Evolutionary conservation across 2,888 invertebrate species (phyloP), one percentile per base, ranked within the genome.

Genomic region (Mimumesa dahlbomi): DNA sequence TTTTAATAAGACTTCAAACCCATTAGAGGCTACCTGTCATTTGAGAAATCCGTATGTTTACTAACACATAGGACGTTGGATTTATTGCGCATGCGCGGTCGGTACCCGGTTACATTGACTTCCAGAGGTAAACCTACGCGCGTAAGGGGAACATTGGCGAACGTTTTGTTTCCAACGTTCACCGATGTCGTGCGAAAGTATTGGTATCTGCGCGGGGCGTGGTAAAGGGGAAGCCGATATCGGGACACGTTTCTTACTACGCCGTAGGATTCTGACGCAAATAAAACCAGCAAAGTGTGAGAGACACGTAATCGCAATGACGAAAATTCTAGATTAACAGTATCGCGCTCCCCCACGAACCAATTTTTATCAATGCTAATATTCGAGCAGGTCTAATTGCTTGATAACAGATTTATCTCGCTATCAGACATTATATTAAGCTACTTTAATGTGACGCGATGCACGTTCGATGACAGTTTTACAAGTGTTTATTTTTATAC

Each of bases 261-360:
- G 22, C 40, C 48, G 14, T 40, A 59, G 18, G 11, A 42, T 19
- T 21, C 18, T 40, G 45, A 38, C 29, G 40, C 18, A 46, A 40
- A n/a, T 31, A 18, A 54, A 57, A 25, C 14, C 19, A 46, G 9
- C 21, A 49, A 18, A 46, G 38, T n/a, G n/a, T 34, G 5, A 34
- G 2, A 57, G 29, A 45, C 21, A 19, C 36, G 43, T 54, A 53
- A 36, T 53, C 5, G 5, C 16, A 18, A 7, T 25, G 38, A 43
- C 11, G 25, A 77, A 43, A 65, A 56, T 72, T 65, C 21, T 18
- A 31, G 46, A 52, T 58, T 49, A 43, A 62, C 38, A n/a, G 19
- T 48, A 45, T 19, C 7, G 7, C 50, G 34, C 25, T 0, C 19
- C 25, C 0, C 19, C n/a, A 22, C 18, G 4, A 54, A 16, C 40